phyloP scores from a whole-genome alignment of 2,888 invertebrate genomes.

The Cepaea hortensis region DNA sequence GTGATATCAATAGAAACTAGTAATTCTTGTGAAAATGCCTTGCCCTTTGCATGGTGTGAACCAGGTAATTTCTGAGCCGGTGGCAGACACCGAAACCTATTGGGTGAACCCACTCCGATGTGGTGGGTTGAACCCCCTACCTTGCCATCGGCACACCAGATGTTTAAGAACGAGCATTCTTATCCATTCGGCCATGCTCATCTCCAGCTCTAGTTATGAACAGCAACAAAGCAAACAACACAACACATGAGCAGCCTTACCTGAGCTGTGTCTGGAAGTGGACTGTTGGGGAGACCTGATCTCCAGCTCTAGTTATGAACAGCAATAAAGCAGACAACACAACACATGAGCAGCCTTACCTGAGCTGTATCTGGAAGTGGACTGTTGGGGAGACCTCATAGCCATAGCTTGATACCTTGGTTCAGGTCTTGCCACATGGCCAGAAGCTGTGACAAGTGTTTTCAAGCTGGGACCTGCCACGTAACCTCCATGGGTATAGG shows the following conservation, averaged over 20 bases:
- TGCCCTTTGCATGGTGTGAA: too few species aligned
- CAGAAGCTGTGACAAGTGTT: slow-evolving; percentile 23
- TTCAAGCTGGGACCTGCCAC: slow-evolving; percentile 20
- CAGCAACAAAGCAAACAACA: neutral
- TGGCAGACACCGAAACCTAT: too few species aligned
- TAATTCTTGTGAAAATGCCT: too few species aligned
- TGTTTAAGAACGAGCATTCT: too few species aligned
- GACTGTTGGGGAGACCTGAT: slow-evolving; percentile 46
- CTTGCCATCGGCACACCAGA: too few species aligned
- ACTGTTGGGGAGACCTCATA: slow-evolving; percentile 44
- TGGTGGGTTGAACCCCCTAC: too few species aligned
- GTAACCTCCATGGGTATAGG: slow-evolving; percentile 14
- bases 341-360: neutral
- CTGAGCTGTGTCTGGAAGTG: slow-evolving; percentile 13
- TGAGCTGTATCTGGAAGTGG: slow-evolving; percentile 21
- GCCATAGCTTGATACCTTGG: slow-evolving; percentile 34
- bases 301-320: neutral
- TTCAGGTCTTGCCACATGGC: neutral
- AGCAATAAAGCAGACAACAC: too few species aligned
- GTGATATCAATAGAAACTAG: too few species aligned
- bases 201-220: neutral
- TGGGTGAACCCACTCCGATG: too few species aligned
- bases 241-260: neutral
- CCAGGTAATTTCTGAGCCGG: too few species aligned
- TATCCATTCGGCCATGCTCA: too few species aligned